A percentile compares a stretch with the other conserved stretches of the same genome.
Conservation (phyloP, 2,113 vertebrate species). For the Clupea harengus region DNA sequence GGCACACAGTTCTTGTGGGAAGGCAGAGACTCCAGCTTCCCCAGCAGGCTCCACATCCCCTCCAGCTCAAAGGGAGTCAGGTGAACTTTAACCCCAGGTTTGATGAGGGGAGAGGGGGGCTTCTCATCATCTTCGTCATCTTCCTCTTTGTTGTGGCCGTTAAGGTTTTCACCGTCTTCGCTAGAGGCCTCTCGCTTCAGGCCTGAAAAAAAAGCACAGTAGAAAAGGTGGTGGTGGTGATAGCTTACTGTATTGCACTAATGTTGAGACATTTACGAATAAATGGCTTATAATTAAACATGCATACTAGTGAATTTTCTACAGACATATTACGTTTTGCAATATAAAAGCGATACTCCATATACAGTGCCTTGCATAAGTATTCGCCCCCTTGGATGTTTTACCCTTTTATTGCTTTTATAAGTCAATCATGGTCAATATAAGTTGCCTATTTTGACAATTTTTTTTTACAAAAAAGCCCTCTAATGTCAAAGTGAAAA, state of each 20-base stretch:
- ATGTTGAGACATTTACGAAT: background rate
- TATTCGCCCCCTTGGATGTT: too few species aligned
- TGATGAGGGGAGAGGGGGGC: background rate
- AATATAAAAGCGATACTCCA: background rate
- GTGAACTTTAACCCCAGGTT: slow-evolving; percentile 51
- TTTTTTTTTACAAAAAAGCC: too few species aligned
- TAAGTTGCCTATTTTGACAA: too few species aligned
- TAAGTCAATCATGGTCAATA: too few species aligned
- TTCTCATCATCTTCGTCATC: slow-evolving; percentile 46
- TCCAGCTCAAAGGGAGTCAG: slow-evolving; percentile 91
- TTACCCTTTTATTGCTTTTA: too few species aligned
- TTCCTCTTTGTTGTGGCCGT: slow-evolving; percentile 37
- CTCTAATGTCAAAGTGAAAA: too few species aligned
- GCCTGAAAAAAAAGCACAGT: slow-evolving; percentile 47
- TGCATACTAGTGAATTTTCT: too few species aligned
- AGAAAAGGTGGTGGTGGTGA: too few species aligned
- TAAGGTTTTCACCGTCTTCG: slow-evolving; percentile 31
- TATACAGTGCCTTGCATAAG: too few species aligned
- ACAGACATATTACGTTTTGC: background rate
- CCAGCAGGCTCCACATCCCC: slow-evolving; percentile 88
- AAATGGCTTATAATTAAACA: background rate
- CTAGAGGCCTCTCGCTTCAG: slow-evolving; percentile 58
- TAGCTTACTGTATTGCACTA: too few species aligned
- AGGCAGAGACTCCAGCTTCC: slow-evolving; percentile 90
- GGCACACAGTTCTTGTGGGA: slow-evolving; percentile 93